Percentiles rank a stretch among this genome's conserved stretches.
Evolutionary conservation across 2,888 invertebrate species (phyloP).

Genomic region (Drosophila neonasuta): DNA sequence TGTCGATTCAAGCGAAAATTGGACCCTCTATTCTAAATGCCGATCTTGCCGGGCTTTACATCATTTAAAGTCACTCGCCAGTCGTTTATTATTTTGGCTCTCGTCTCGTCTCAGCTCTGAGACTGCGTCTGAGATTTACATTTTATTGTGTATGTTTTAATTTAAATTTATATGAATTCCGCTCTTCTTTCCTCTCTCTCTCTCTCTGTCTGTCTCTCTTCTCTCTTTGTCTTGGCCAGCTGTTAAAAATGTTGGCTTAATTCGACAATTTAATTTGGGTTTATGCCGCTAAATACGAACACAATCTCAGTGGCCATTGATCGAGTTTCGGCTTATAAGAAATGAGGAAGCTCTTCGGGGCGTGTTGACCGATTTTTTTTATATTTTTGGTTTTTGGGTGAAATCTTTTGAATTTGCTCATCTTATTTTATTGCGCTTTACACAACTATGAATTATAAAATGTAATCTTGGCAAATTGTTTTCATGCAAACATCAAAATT

Average conservation of each 20-base stretch:
- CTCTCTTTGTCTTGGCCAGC: slow-evolving; percentile 32
- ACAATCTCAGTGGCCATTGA: slow-evolving; percentile 35
- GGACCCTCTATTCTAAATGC: no score
- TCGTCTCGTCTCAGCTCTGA: slow-evolving; percentile 10
- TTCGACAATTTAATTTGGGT: slow-evolving; percentile 76
- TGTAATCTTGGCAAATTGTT: not conserved
- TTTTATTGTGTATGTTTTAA: slow-evolving; percentile 77
- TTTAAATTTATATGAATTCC: slow-evolving; percentile 62
- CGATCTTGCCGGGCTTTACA: slow-evolving; percentile 71
- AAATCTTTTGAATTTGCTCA: slow-evolving; percentile 28
- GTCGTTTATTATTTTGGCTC: slow-evolving; percentile 66
- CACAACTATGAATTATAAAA: not conserved
- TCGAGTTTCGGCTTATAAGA: slow-evolving; percentile 46
- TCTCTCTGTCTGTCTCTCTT: not conserved
- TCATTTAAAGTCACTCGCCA: slow-evolving; percentile 68
- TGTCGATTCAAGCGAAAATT: no score
- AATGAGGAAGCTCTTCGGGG: slow-evolving; percentile 66
- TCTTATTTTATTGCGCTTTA: not conserved
- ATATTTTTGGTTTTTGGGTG: slow-evolving; percentile 16
- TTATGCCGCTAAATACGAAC: slow-evolving; percentile 63
- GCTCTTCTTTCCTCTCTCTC: not conserved
- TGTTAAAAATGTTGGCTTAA: slow-evolving; percentile 70
- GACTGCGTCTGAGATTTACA: slow-evolving; percentile 53
- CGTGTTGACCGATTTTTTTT: slow-evolving; percentile 32
- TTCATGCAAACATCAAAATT: not conserved